Percentiles rank a stretch among this genome's conserved stretches.
These are phyloP conservation scores for Rhinophrynus dorsalis DNA, from an alignment of 2,797 vertebrate species.

Conservation along the genomic window DNA sequence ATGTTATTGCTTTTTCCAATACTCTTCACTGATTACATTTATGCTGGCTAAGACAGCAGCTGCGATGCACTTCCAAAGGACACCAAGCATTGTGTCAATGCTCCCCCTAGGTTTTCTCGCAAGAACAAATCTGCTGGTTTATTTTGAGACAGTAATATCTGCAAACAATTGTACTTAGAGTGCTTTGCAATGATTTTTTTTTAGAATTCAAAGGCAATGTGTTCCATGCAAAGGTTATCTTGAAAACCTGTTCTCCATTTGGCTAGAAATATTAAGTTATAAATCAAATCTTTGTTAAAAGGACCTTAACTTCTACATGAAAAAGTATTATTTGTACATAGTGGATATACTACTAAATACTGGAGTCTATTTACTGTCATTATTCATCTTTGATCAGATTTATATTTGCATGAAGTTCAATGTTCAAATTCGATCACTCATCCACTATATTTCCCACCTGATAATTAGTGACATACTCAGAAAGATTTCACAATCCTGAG, in stretches of 20 bases:
- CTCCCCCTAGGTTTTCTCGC: constrained; percentile 17
- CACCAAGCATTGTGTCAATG: constrained; percentile 20
- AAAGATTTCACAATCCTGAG: too few species aligned
- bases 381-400: too few species aligned
- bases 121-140: constrained; percentile 24
- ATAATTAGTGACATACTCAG: too few species aligned
- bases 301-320: not conserved
- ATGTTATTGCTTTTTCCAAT: constrained; percentile 46
- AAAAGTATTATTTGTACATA: too few species aligned
- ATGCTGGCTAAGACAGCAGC: constrained; percentile 38
- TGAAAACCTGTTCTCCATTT: not conserved
- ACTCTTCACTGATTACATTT: constrained; percentile 40
- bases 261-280: not conserved
- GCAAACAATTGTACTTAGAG: constrained; percentile 18
- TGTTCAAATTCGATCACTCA: too few species aligned
- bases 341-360: too few species aligned
- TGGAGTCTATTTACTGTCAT: too few species aligned
- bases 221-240: not conserved
- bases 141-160: constrained; percentile 9
- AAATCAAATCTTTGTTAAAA: not conserved
- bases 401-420: too few species aligned
- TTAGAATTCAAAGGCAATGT: not conserved
- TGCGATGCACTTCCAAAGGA: constrained; percentile 30
- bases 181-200: constrained; percentile 5
- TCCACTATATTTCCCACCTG: too few species aligned